phyloP scores from a whole-genome alignment of 2,113 vertebrate species.

The Carassius auratus region DNA sequence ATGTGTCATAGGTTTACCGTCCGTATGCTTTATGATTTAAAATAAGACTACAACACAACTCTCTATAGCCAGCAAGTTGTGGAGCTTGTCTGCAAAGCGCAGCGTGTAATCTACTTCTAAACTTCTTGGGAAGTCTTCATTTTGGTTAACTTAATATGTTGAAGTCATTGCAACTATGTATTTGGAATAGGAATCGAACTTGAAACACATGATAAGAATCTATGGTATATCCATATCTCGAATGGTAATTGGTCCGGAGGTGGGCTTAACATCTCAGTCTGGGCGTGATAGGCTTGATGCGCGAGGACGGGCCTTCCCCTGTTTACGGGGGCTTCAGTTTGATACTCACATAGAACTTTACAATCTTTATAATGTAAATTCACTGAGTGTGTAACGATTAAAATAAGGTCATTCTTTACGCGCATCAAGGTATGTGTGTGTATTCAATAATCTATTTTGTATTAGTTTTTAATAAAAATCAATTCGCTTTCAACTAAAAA shows the following conservation, averaged over 20 bases:
- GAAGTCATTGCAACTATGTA: constrained; percentile 35
- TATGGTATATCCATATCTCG: constrained; percentile 75
- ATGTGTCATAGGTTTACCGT: constrained; percentile 71
- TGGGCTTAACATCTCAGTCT: constrained; percentile 63
- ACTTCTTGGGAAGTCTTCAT: not conserved
- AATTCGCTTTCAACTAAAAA: not conserved
- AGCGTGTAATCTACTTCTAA: not conserved
- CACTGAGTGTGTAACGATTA: not conserved
- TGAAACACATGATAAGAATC: constrained; percentile 64
- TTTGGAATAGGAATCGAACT: constrained; percentile 60
- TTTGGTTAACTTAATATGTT: constrained; percentile 34
- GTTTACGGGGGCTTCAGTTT: constrained; percentile 4
- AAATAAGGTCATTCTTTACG: too few species aligned
- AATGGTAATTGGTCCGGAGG: constrained; percentile 69
- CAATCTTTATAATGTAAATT: not conserved
- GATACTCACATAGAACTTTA: not conserved
- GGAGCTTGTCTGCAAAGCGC: not conserved
- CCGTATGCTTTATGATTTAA: constrained; percentile 49
- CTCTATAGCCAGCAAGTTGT: not conserved
- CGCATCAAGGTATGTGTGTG: too few species aligned
- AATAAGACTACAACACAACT: constrained; percentile 29
- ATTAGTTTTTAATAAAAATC: not conserved
- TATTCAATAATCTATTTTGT: too few species aligned
- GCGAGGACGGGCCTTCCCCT: constrained; percentile 56
- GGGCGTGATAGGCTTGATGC: constrained; percentile 70